Percentiles rank a stretch among this genome's conserved stretches.
phyloP scores from a whole-genome alignment of 2,888 invertebrate genomes.

The Anaspis maculata region DNA sequence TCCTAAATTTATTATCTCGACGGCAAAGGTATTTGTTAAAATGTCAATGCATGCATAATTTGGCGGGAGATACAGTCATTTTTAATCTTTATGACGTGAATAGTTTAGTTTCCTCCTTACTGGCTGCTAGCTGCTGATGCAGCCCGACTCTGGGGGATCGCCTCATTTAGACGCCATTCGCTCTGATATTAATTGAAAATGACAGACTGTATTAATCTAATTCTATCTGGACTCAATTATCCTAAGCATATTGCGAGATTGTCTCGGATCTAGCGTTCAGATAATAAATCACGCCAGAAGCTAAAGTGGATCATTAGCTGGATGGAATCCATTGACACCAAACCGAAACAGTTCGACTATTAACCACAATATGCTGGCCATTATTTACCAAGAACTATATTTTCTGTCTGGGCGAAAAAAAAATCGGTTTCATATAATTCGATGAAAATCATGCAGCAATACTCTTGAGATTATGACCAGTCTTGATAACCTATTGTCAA shows the following conservation, averaged over 20 bases:
- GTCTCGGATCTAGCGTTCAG: constrained; percentile 19
- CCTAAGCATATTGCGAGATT: constrained; percentile 28
- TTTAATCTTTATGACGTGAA: constrained; percentile 41
- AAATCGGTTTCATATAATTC: no score
- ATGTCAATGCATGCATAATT: constrained; percentile 42
- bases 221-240: constrained; percentile 30
- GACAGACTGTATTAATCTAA: constrained; percentile 41
- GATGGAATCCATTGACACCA: constrained; percentile 23
- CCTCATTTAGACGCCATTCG: constrained; percentile 37
- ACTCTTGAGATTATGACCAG: no score
- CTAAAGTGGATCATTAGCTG: constrained; percentile 23
- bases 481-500: no score
- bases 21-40: constrained; percentile 41
- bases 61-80: constrained; percentile 39
- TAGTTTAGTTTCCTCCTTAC: no score
- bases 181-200: constrained; percentile 41
- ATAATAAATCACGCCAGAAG: constrained; percentile 23
- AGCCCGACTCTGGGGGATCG: constrained; percentile 34
- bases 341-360: no score
- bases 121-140: constrained; percentile 32
- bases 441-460: no score
- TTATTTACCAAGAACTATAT: no score
- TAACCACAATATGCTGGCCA: no score
- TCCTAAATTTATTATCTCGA: no score
- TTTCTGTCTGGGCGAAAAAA: no score